Conservation (phyloP, 2,797 vertebrate genomes). For the Gouania willdenowi region DNA sequence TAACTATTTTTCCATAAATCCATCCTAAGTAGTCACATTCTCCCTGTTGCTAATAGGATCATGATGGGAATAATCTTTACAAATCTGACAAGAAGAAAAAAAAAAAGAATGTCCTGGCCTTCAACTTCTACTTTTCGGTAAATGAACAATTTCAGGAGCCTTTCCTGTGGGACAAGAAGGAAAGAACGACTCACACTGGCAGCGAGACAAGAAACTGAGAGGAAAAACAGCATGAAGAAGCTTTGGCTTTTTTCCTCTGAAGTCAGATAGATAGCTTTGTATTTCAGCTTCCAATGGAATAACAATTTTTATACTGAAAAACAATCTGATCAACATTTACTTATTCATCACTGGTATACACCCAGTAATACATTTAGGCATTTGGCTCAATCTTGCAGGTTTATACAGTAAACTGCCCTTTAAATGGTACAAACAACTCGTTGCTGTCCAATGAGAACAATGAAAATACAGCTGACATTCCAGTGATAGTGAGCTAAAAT, state of each 20-base stretch:
- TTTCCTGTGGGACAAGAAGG: slow-evolving; percentile 74
- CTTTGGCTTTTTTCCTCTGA: slow-evolving; percentile 25
- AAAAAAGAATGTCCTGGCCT: slow-evolving; percentile 75
- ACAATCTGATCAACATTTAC: too few species aligned
- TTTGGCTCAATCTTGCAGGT: neutral
- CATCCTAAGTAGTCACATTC: slow-evolving; percentile 82
- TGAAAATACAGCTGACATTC: slow-evolving; percentile 4
- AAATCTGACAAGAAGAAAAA: slow-evolving; percentile 76
- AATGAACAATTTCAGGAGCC: slow-evolving; percentile 78
- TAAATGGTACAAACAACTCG: slow-evolving; percentile 15
- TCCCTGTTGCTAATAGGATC: slow-evolving; percentile 80
- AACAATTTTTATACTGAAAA: too few species aligned
- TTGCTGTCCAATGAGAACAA: slow-evolving; percentile 5
- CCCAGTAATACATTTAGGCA: neutral
- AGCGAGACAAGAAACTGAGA: slow-evolving; percentile 50
- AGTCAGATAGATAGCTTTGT: slow-evolving; percentile 9
- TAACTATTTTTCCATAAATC: slow-evolving; percentile 79
- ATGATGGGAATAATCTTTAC: slow-evolving; percentile 81
- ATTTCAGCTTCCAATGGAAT: neutral
- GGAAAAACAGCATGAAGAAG: slow-evolving; percentile 59
- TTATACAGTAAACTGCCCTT: slow-evolving; percentile 4
- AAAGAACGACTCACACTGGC: slow-evolving; percentile 45
- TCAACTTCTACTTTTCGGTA: slow-evolving; percentile 80
- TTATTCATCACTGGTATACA: too few species aligned
- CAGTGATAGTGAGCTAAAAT: slow-evolving; percentile 22